Percentiles rank a stretch among this genome's conserved stretches.
These are phyloP conservation scores for Drymodes brunneopygia DNA, from an alignment of 2,113 vertebrate species.

Conservation along the genomic window DNA sequence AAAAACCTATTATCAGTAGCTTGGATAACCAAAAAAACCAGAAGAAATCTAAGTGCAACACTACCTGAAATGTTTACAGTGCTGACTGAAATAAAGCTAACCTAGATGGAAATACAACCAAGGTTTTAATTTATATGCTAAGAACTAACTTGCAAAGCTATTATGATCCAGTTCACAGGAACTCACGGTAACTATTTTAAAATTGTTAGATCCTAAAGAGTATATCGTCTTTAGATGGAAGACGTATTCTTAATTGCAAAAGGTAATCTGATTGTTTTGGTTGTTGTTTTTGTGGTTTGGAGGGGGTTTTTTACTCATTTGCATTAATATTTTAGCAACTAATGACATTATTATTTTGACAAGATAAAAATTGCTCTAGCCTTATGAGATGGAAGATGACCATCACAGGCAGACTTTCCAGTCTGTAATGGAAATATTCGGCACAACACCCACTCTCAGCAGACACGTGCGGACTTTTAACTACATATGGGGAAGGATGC, in stretches of 20 bases:
- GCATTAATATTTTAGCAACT: background rate
- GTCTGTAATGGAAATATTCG: background rate
- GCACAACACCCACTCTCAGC: background rate
- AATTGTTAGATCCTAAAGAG: background rate
- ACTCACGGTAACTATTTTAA: background rate
- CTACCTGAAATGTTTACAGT: background rate
- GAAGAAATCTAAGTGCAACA: background rate
- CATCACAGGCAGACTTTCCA: background rate
- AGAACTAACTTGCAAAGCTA: background rate
- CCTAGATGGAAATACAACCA: background rate
- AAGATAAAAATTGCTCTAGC: background rate
- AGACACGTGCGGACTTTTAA: rapidly evolving
- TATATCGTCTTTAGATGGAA: background rate
- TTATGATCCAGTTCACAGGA: background rate
- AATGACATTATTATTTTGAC: background rate
- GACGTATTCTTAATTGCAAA: background rate
- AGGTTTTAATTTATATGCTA: background rate
- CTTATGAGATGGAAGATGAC: background rate
- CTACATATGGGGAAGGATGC: background rate
- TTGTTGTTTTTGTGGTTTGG: background rate
- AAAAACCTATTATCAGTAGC: background rate
- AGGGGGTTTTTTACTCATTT: rapidly evolving
- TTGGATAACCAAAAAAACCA: background rate
- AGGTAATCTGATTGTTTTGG: background rate
- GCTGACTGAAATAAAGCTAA: background rate